phyloP scores from a whole-genome alignment of 2,888 invertebrate species.

The Ptychoptera albimana region DNA sequence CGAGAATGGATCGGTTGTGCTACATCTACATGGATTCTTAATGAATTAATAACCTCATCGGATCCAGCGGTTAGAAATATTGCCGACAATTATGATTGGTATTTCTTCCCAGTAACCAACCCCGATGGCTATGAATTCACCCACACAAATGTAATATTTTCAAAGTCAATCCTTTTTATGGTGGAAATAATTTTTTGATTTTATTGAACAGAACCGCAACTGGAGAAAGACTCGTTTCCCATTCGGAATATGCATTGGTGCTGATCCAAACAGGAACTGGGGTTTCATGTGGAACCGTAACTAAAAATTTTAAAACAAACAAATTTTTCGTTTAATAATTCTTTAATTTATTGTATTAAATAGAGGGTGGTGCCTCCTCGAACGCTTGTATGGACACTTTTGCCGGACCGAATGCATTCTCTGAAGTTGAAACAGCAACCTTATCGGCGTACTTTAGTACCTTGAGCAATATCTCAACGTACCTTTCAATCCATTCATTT shows the following conservation, averaged over 20 bases:
- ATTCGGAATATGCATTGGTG: conserved; percentile 35
- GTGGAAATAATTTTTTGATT: conserved; percentile 29
- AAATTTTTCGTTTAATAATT: background rate
- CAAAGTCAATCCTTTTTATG: no score
- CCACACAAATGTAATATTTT: conserved; percentile 21
- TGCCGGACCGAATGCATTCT: conserved; percentile 37
- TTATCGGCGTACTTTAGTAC: conserved; percentile 38
- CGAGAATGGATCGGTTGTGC: conserved; percentile 52
- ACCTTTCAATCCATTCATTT: conserved; percentile 60
- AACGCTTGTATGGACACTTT: conserved; percentile 30
- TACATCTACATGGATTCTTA: conserved; percentile 43
- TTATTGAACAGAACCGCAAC: conserved; percentile 35
- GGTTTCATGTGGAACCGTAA: conserved; percentile 43
- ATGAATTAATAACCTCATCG: conserved; percentile 41
- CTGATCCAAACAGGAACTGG: conserved; percentile 59
- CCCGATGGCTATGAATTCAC: conserved; percentile 51
- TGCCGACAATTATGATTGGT: conserved; percentile 49
- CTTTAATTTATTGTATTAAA: background rate
- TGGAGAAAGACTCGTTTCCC: conserved; percentile 52
- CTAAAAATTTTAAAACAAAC: conserved; percentile 8
- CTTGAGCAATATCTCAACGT: conserved; percentile 38
- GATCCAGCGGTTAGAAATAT: conserved; percentile 34
- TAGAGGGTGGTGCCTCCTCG: conserved; percentile 34
- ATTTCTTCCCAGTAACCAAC: conserved; percentile 47
- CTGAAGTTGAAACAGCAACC: conserved; percentile 37